Percentiles rank a stretch among this genome's conserved stretches.
Conservation (phyloP, 2,888 invertebrate species). For the Charanyca ferruginea region DNA sequence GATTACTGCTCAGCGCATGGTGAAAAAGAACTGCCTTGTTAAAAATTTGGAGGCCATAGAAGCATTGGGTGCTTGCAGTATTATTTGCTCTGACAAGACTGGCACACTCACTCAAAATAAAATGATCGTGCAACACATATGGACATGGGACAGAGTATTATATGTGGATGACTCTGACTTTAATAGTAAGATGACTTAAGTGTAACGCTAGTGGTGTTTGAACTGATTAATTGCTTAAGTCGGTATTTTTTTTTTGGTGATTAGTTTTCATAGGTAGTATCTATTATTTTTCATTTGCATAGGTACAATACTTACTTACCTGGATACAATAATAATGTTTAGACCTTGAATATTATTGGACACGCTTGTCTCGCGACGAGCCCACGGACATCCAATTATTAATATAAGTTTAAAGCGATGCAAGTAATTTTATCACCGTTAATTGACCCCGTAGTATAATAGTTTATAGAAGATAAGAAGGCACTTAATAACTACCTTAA, state of each 20-base stretch:
- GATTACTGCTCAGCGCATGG: slow-evolving; percentile 99
- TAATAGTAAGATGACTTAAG: slow-evolving; percentile 65
- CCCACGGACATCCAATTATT: neutral
- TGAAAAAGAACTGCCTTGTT: slow-evolving; percentile 98
- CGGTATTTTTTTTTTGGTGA: no score
- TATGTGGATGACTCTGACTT: slow-evolving; percentile 94
- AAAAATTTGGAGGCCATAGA: slow-evolving; percentile 99
- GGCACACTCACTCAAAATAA: slow-evolving; percentile 99
- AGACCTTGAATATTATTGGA: no score
- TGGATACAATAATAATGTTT: no score
- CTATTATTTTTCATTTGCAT: no score
- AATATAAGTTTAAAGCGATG: neutral
- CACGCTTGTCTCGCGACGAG: neutral
- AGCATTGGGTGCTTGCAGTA: slow-evolving; percentile 99
- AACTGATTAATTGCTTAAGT: no score
- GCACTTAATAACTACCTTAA: neutral
- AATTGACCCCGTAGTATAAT: slow-evolving; percentile 14
- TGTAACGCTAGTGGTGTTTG: no score
- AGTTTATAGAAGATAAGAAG: neutral
- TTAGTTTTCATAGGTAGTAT: no score
- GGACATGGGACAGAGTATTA: slow-evolving; percentile 97
- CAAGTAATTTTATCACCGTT: neutral
- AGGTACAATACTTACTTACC: no score
- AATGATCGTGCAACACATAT: slow-evolving; percentile 99
- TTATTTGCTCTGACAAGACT: slow-evolving; percentile 99